Percentiles rank a stretch among this genome's conserved stretches.
Conservation (phyloP, 2,113 vertebrate genomes). For the Oreochromis spilurus region DNA sequence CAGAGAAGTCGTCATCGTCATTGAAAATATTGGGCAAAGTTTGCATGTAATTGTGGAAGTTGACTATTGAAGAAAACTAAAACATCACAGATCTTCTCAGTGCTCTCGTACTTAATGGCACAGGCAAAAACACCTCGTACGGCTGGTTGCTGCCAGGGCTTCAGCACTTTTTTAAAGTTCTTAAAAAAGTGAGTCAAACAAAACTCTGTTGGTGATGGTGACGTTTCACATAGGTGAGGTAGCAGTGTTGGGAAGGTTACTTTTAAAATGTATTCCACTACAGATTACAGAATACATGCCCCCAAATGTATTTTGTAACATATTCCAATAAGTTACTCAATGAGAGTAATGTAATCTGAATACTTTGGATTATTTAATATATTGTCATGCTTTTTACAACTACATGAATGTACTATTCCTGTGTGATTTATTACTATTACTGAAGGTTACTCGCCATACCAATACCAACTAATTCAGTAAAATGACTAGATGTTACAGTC, state of each 20-base stretch:
- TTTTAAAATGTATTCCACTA: too few relatives aligned
- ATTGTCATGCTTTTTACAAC: too few relatives aligned
- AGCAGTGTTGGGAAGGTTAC: neutral
- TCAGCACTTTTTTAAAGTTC: fast-evolving
- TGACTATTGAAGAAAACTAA: neutral
- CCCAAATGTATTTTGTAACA: too few relatives aligned
- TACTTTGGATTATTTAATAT: too few relatives aligned
- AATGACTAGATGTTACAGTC: too few relatives aligned
- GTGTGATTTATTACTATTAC: too few relatives aligned
- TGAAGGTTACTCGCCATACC: too few relatives aligned
- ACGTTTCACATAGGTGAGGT: neutral
- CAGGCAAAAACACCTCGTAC: neutral
- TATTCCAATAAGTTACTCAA: too few relatives aligned
- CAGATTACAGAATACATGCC: too few relatives aligned
- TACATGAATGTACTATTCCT: too few relatives aligned
- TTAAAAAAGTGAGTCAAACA: neutral
- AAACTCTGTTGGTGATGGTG: neutral
- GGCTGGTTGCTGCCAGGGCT: neutral
- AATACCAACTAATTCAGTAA: too few relatives aligned
- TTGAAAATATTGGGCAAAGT: neutral
- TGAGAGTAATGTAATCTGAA: too few relatives aligned
- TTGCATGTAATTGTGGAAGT: neutral
- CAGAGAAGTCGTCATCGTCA: neutral
- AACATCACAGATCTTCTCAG: neutral
- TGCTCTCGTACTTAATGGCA: neutral